Percentiles rank a stretch among this genome's conserved stretches.
phyloP scores from a whole-genome alignment of 2,888 invertebrate species.

The Physocephala rufipes region DNA sequence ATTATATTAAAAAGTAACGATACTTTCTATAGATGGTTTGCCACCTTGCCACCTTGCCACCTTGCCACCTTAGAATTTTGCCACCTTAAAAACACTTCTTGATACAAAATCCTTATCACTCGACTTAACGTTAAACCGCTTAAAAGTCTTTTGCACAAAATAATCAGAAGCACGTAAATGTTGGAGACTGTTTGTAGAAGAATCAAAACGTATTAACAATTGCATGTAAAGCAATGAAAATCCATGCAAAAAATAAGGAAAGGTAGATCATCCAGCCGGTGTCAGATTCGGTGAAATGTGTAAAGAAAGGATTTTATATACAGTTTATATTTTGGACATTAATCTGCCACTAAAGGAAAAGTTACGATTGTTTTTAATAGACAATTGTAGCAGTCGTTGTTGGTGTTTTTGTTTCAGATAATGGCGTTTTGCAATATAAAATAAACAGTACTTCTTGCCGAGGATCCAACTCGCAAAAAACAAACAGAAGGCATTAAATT shows the following conservation, averaged over 20 bases:
- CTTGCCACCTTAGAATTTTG: too few relatives aligned
- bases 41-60: too few relatives aligned
- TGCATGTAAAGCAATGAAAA: too few relatives aligned
- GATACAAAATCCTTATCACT: slow-evolving; percentile 4
- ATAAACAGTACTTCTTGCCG: slow-evolving; percentile 40
- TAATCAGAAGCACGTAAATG: slow-evolving; percentile 18
- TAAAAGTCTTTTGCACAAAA: slow-evolving; percentile 29
- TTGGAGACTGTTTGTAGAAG: not conserved
- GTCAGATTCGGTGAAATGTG: slow-evolving; percentile 39
- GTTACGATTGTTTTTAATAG: slow-evolving; percentile 7
- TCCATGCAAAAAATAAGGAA: not conserved
- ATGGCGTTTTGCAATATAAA: slow-evolving; percentile 40
- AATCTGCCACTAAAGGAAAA: slow-evolving; percentile 45
- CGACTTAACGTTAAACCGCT: slow-evolving; percentile 23
- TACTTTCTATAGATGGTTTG: slow-evolving; percentile 37
- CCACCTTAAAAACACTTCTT: slow-evolving; percentile 38
- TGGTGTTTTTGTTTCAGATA: not conserved
- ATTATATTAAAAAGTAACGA: slow-evolving; percentile 33
- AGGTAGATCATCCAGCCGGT: not conserved
- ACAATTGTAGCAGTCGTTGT: too few relatives aligned
- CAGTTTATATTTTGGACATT: slow-evolving; percentile 49
- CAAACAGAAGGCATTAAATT: slow-evolving; percentile 27
- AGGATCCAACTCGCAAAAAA: too few relatives aligned
- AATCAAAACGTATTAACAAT: too few relatives aligned
- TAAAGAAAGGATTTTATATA: slow-evolving; percentile 48